A percentile compares a stretch with the other conserved stretches of the same genome.
phyloP scores from a whole-genome alignment of 1,140 invertebrate genomes.

The Hestina assimilis region DNA sequence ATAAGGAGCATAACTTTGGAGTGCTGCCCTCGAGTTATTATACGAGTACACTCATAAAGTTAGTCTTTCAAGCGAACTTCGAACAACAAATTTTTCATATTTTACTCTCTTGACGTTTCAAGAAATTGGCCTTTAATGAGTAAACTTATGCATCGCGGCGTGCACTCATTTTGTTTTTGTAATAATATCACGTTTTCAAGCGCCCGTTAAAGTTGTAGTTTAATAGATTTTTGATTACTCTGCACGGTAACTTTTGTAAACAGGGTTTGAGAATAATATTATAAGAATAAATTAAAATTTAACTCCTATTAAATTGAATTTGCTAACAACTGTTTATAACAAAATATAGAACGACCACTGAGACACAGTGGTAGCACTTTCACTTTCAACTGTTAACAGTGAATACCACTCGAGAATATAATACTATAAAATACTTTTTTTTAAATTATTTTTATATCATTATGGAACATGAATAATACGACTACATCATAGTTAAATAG shows the following conservation, averaged over 20 bases:
- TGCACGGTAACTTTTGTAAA: constrained; percentile 17
- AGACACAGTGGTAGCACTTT: too few relatives aligned
- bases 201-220: constrained; percentile 23
- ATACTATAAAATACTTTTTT: too few relatives aligned
- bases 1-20: constrained; percentile 31
- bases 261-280: not conserved
- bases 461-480: too few relatives aligned
- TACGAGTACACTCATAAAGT: constrained; percentile 45
- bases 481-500: not conserved
- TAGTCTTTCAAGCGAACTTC: constrained; percentile 34
- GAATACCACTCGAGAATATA: too few relatives aligned
- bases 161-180: constrained; percentile 35
- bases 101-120: constrained; percentile 43
- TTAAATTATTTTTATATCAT: too few relatives aligned
- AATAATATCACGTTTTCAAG: constrained; percentile 30
- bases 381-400: too few relatives aligned
- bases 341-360: too few relatives aligned
- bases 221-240: constrained; percentile 25
- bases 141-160: constrained; percentile 47
- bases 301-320: too few relatives aligned
- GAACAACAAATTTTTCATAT: constrained; percentile 47
- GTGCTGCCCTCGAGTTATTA: constrained; percentile 32
- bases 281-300: not conserved
- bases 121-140: constrained; percentile 54
- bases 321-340: too few relatives aligned